These are phyloP conservation scores for Rhadina sibilatrix DNA, from an alignment of 2,113 vertebrate genomes.

Conservation along the genomic window DNA sequence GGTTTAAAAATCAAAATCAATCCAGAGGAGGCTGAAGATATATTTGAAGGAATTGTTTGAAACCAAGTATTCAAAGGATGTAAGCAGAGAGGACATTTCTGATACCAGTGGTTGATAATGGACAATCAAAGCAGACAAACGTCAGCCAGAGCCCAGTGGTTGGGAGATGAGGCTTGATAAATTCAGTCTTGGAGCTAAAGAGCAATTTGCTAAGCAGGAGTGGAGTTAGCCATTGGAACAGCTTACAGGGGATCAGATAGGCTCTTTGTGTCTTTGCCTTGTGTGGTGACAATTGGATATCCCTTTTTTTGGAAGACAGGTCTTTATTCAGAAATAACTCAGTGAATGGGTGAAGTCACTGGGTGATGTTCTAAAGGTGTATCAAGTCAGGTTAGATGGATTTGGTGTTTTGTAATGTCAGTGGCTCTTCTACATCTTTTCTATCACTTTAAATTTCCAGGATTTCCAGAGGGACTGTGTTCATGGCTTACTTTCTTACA, in stretches of 20 bases:
- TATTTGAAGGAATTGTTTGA: neutral
- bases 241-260: neutral
- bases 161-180: neutral
- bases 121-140: neutral
- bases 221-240: neutral
- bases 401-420: neutral
- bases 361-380: neutral
- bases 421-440: neutral
- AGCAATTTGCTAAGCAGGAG: neutral
- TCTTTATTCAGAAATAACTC: neutral
- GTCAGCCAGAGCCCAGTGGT: neutral
- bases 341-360: neutral
- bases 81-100: neutral
- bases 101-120: neutral
- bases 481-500: neutral
- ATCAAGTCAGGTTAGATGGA: neutral
- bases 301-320: neutral
- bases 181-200: neutral
- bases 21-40: neutral
- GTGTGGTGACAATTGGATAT: neutral
- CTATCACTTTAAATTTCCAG: neutral
- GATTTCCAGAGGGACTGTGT: neutral
- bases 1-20: neutral
- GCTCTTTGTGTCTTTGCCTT: neutral
- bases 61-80: neutral